These are phyloP conservation scores for Cisticola juncidis DNA, from an alignment of 2,113 vertebrate genomes.

Conservation along the genomic window DNA sequence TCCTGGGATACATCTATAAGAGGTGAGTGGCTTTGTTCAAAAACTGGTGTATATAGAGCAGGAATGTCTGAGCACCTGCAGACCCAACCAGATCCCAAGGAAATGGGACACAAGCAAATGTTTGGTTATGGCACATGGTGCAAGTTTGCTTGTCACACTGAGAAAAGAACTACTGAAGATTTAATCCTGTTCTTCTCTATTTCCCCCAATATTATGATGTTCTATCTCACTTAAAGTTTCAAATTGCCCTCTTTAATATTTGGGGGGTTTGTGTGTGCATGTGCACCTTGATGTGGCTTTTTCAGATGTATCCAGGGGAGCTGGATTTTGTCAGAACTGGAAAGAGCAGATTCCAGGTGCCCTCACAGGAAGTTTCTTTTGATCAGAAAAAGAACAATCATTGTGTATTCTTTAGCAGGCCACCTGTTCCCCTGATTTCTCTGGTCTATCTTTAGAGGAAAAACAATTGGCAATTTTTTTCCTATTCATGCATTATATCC, in stretches of 20 bases:
- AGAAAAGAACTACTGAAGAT: not conserved
- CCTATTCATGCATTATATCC: not conserved
- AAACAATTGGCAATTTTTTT: not conserved
- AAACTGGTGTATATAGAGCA: not conserved
- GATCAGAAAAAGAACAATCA: not conserved
- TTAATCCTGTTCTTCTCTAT: not conserved
- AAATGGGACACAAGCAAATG: not conserved
- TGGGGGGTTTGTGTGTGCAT: not conserved
- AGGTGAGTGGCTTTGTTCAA: constrained; percentile 76
- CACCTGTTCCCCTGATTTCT: not conserved
- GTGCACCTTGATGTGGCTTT: not conserved
- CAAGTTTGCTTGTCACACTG: not conserved
- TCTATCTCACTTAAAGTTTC: not conserved
- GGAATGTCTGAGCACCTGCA: not conserved
- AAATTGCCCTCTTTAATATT: not conserved
- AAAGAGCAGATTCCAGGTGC: not conserved
- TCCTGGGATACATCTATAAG: constrained; percentile 92
- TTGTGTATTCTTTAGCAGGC: not conserved
- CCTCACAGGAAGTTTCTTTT: not conserved
- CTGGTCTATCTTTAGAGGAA: not conserved
- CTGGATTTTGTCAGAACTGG: not conserved
- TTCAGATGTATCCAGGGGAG: not conserved
- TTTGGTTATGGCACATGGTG: not conserved
- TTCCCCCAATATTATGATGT: not conserved
- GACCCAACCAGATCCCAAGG: not conserved